Evolutionary conservation across 2,888 invertebrate genomes (phyloP).

Genomic region (Ornithoptera priamus): DNA sequence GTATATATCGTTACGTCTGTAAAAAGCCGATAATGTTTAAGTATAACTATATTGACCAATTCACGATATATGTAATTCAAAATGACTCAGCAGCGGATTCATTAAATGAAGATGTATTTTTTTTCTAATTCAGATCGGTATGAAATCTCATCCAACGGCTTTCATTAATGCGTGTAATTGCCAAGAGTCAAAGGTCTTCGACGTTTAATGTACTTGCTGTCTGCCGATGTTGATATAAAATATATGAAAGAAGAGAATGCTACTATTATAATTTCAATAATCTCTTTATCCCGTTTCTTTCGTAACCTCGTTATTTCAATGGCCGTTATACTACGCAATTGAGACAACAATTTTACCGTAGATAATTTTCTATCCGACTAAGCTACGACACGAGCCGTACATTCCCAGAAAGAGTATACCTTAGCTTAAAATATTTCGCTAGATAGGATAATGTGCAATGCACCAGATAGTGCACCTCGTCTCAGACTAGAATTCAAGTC

Average conservation of each 20-base stretch:
- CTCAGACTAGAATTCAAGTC: no score
- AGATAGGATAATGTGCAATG: no score
- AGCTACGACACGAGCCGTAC: no score
- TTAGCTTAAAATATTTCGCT: not conserved
- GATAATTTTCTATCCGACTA: no score
- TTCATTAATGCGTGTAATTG: slow-evolving; percentile 56
- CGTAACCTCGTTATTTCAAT: not conserved
- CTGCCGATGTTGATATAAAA: slow-evolving; percentile 8
- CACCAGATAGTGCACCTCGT: no score
- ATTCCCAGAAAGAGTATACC: no score
- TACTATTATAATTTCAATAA: not conserved
- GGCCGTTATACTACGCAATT: not conserved
- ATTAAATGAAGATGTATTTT: slow-evolving; percentile 45
- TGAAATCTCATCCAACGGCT: slow-evolving; percentile 45
- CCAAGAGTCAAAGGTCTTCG: slow-evolving; percentile 54
- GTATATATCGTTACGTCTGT: not conserved
- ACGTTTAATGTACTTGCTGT: slow-evolving; percentile 19
- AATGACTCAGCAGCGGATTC: slow-evolving; percentile 30
- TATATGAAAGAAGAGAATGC: not conserved
- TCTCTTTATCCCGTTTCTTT: not conserved
- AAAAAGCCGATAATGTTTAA: not conserved
- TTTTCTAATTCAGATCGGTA: slow-evolving; percentile 34
- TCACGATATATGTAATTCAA: not conserved
- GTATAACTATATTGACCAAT: not conserved
- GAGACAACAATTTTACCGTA: not conserved